Evolutionary conservation across 2,888 invertebrate species (phyloP), one percentile per base, ranked within the genome.

Genomic region (Vesta saturnalis): DNA sequence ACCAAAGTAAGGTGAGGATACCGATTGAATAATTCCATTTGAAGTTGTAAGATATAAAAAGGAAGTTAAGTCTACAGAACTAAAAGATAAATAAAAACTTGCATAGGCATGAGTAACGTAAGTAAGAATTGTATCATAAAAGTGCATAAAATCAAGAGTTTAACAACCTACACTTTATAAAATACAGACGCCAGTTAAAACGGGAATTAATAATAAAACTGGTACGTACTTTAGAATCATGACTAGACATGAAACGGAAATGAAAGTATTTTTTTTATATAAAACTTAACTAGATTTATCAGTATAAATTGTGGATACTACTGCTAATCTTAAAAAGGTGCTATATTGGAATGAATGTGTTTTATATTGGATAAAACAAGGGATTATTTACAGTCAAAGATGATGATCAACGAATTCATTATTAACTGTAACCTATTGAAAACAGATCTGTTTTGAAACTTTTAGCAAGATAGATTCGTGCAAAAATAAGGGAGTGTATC

Each of bases 181-280:
- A 19, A 19, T 19, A 55, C 22, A 12, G 23, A n/a, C 55, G 23
- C 55, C 55, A 55, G 23, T 22, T 55, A 55, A 3, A 55, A 55
- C 23, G 55, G 55, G 15, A 49, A 49, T 49, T 49, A 49, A 49
- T 49, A 49, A 49, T 49, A 49, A 49, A 49, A 49, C 47, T 49
- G 18, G 18, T 49, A 49, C 18, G 47, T 18, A 18, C 14, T 49
- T 15, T 49, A 18, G 47, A 49, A 49, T 49, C 47, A 49, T 18
- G 47, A 15, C 47, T 49, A 49, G 47, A 49, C 47, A 15, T 49
- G 18, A 49, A 49, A 49, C 47, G 47, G 47, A 49, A 49, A 49
- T 49, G 47, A 49, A 49, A 49, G 47, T 49, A 18, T 15, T 49
- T 49, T 49, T 30, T 49, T 39, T 39, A 39, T n/a, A 39, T 39